Evolutionary conservation across 1,140 invertebrate genomes (phyloP).

Genomic region (Neodiprion virginianus): DNA sequence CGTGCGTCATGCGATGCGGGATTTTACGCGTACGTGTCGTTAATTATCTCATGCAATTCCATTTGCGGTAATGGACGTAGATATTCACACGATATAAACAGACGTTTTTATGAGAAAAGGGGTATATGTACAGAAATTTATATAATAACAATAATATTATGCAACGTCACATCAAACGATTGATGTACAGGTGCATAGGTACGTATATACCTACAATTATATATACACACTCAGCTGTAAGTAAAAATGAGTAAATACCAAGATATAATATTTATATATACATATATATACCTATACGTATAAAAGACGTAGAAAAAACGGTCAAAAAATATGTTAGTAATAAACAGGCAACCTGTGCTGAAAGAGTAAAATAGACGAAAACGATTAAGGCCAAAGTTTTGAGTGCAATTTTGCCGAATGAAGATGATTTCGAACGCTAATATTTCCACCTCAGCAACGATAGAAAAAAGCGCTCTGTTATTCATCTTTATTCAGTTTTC

Average conservation of each 20-base stretch:
- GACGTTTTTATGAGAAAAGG: background rate
- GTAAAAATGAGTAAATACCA: conserved; percentile 12
- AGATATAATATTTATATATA: conserved; percentile 21
- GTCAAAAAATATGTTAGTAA: conserved; percentile 3
- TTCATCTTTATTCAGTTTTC: too few relatives aligned
- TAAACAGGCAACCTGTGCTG: conserved; percentile 51
- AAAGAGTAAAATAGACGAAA: conserved; percentile 37
- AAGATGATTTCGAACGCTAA: too few relatives aligned
- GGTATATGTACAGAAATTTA: background rate
- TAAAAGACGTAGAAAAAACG: background rate
- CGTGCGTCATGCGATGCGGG: too few relatives aligned
- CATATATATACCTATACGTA: conserved; percentile 11
- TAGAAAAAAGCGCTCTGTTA: too few relatives aligned
- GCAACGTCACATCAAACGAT: background rate
- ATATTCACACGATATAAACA: background rate
- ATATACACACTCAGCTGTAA: conserved; percentile 18
- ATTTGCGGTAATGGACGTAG: background rate
- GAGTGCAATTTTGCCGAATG: too few relatives aligned
- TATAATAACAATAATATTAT: background rate
- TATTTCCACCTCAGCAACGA: too few relatives aligned
- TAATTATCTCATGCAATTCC: background rate
- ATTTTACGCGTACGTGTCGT: too few relatives aligned
- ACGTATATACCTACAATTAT: background rate
- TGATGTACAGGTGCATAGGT: background rate
- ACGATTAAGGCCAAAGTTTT: conserved; percentile 24